Base-by-base conservation (phyloP, 2,888 invertebrate species). In the Pyrgus malvae region DNA sequence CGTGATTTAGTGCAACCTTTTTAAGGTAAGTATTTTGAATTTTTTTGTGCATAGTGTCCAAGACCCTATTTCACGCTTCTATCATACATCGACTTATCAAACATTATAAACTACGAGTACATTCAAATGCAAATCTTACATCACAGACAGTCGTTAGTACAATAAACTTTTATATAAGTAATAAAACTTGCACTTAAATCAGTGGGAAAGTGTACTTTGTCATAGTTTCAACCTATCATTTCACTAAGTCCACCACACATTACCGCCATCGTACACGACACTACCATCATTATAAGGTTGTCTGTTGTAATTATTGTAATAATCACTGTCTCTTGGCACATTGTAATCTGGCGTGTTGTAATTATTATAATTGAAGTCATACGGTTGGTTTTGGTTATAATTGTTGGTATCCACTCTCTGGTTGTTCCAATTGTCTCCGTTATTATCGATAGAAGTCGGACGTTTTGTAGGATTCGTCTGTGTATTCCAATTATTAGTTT, bases 161-260 rank as follows among this genome's bases (percentile, higher is more conserved):
- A n/a, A n/a, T n/a, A n/a, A n/a, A n/a, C n/a, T n/a, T n/a, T n/a
- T n/a, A n/a, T n/a, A n/a, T n/a, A n/a, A n/a, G n/a, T n/a, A n/a
- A n/a, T n/a, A n/a, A n/a, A n/a, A n/a, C n/a, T n/a, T n/a, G n/a
- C n/a, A n/a, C n/a, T n/a, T n/a, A n/a, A n/a, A n/a, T n/a, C n/a
- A n/a, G n/a, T n/a, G n/a, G n/a, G n/a, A n/a, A n/a, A n/a, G n/a
- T n/a, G n/a, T n/a, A n/a, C n/a, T n/a, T n/a, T n/a, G n/a, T n/a
- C n/a, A n/a, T n/a, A n/a, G n/a, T n/a, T n/a, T n/a, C n/a, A n/a
- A n/a, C n/a, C n/a, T n/a, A n/a, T n/a, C n/a, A n/a, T 33, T 12
- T 0, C 16, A 35, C 16, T 23, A 40, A 21, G 42, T 42, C 50
- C 50, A 50, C 50, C 50, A 50, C 5, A 50, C 42, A 12, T 27